Evolutionary conservation across 2,888 invertebrate species (phyloP), one percentile per base, ranked within the genome.

Genomic region (Cataglyphis rosenhaueri): DNA sequence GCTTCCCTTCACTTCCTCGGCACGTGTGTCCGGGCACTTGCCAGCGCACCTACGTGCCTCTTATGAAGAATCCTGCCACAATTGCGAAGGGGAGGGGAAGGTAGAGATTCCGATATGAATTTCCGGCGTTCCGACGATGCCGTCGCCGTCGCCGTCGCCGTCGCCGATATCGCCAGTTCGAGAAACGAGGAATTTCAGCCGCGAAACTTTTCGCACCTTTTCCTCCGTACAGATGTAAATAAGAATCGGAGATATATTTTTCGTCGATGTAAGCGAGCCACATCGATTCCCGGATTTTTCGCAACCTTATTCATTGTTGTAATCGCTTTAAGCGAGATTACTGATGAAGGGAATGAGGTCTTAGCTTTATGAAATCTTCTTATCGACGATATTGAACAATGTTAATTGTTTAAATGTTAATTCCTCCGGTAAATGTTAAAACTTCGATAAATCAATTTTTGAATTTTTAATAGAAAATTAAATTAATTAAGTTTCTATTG

Each of bases 21-120:
- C 83, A 87, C 86, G 87, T 76, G 82, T 82, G 79, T 48, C 71
- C 65, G 57, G 78, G 68, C 68, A 76, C 65, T 82, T 76, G 9
- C 59, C 70, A 64, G 73, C 73, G 61, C 57, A 29, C 25, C 78
- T 70, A 74, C 62, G 84, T 71, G 74, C 76, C 65, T 74, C 78
- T 75, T 70, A 71, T 62, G 76, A 81, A 71, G 76, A 84, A 81
- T 83, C 48, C 78, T 25, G 71, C 71, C 84, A 71, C 61, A 71
- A 66, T 64, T 70, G 61, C 55, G 62, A 10, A 59, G 59, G 44
- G 70, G 44, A 44, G 18, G 48, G 15, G 5, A 15, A 48, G n/a
- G 10, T 35, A 62, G 62, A 44, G 55, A 73, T 68, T 48, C 52
- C 44, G 68, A 73, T 57, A 75, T 48, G 86, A 83, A 85, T 87